Conservation (phyloP, 2,113 vertebrate genomes). For the Saccopteryx bilineata region DNA sequence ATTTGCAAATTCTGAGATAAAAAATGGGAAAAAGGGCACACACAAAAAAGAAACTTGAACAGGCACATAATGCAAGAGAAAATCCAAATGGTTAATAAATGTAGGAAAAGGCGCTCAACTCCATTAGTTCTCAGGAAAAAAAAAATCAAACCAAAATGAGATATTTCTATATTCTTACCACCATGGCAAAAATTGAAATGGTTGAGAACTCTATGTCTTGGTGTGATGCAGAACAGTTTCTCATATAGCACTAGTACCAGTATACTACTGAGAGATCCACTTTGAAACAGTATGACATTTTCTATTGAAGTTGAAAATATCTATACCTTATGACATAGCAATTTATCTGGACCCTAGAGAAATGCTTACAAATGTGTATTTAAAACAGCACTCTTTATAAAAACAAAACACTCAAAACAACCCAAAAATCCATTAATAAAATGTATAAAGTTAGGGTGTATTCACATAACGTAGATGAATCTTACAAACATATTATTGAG, state of each 20-base stretch:
- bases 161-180: not conserved
- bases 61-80: not conserved
- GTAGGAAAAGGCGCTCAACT: not conserved
- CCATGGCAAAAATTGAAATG: not conserved
- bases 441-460: not conserved
- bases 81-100: not conserved
- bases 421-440: not conserved
- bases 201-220: not conserved
- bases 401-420: not conserved
- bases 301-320: constrained; percentile 7
- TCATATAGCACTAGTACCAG: not conserved
- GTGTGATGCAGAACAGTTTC: not conserved
- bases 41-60: not conserved
- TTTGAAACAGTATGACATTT: not conserved
- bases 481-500: not conserved
- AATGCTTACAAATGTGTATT: not conserved
- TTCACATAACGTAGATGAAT: not conserved
- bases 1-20: not conserved
- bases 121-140: not conserved
- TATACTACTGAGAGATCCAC: not conserved
- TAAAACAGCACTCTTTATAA: not conserved
- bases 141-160: not conserved
- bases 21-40: not conserved
- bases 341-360: not conserved
- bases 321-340: not conserved